Conservation (phyloP, 1,140 invertebrate species). For the Liolophura sinensis region DNA sequence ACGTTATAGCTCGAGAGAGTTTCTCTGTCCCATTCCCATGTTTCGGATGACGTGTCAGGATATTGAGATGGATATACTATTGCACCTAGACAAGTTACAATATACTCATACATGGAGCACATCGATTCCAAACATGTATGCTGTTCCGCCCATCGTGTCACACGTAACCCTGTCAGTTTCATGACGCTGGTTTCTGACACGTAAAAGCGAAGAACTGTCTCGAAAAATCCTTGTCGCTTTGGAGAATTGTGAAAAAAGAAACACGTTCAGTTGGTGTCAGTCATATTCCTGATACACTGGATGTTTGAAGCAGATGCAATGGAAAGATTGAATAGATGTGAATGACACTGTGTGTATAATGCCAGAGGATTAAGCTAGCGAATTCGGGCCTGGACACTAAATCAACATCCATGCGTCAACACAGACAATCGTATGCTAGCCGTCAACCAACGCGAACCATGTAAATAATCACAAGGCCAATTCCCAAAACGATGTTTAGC, state of each 20-base stretch:
- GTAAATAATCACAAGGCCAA: too few relatives aligned
- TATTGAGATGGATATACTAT: too few relatives aligned
- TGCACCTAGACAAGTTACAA: too few relatives aligned
- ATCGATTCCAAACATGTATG: slow-evolving; percentile 11
- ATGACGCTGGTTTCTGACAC: slow-evolving; percentile 6
- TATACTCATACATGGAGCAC: too few relatives aligned
- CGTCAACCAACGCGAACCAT: too few relatives aligned
- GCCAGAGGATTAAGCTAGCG: neutral
- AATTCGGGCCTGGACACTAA: slow-evolving; percentile 10
- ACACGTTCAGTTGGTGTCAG: slow-evolving; percentile 14
- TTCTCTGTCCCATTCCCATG: too few relatives aligned
- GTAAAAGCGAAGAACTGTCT: slow-evolving; percentile 5
- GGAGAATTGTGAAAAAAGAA: slow-evolving; percentile 13
- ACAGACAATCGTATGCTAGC: too few relatives aligned
- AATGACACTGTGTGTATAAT: slow-evolving; percentile 15
- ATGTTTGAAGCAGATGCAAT: slow-evolving; percentile 11
- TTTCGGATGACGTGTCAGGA: too few relatives aligned
- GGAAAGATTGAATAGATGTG: slow-evolving; percentile 13
- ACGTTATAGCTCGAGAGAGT: too few relatives aligned
- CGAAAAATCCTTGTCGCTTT: slow-evolving; percentile 10
- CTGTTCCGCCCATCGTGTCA: slow-evolving; percentile 16
- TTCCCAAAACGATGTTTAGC: too few relatives aligned
- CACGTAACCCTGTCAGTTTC: slow-evolving; percentile 13
- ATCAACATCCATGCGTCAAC: too few relatives aligned
- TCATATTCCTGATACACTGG: slow-evolving; percentile 12